Base-by-base conservation (phyloP, 53 echinoderm and acorn worm genomes). In the Echinometra lucunter region DNA sequence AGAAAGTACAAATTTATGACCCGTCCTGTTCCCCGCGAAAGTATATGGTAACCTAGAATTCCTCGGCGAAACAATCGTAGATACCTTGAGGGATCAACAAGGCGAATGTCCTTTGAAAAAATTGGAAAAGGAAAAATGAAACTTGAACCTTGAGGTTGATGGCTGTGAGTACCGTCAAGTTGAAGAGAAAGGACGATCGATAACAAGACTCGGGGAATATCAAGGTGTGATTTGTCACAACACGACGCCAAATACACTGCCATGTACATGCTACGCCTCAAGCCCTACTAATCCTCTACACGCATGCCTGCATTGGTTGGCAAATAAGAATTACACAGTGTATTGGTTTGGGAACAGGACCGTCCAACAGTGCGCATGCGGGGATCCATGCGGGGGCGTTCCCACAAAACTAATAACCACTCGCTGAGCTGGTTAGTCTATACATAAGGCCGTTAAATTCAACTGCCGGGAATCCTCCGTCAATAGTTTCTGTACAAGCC, bases 401-500 rank as follows among this genome's bases (percentile, higher is more conserved):
- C 38, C 78, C 78, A 3, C 19, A 78, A 78, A 78, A 78, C 78
- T 78, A 78, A 78, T 78, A 78, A 78, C 78, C 78, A 78, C 78
- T 78, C 42, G 78, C 78, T 78, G 78, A 18, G 78, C 42, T 78
- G 6, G 28, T 19, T 78, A 78, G 78, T 78, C 78, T 78, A 17
- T 40, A 19, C 17, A 18, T 3, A 6, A 78, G 42, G 42, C 78
- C 78, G 38, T 63, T 23, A 23, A 63, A 21, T 19, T 4, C 3
- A 63, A 63, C 6, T 25, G 63, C 53, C 4, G 53, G 8, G 8
- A 11, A 13, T 53, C 53, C 13, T 9, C 53, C 0, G 53, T n/a
- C n/a, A n/a, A n/a, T n/a, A n/a, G n/a, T n/a, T n/a, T n/a, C n/a
- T n/a, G n/a, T n/a, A n/a, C n/a, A n/a, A n/a, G n/a, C n/a, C n/a